Base-by-base conservation (phyloP, 2,113 vertebrate genomes). In the Oxyura jamaicensis region DNA sequence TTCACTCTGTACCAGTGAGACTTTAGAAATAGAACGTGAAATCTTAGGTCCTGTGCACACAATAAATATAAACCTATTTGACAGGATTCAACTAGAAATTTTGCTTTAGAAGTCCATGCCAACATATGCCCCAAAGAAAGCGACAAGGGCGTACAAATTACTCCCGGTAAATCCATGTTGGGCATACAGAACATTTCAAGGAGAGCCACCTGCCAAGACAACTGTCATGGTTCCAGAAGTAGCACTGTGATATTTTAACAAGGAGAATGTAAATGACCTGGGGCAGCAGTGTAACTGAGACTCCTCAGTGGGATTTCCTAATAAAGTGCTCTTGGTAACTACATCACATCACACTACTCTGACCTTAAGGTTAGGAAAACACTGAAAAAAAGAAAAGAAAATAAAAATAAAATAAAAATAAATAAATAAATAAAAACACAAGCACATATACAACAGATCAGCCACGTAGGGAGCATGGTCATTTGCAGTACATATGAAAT, bases 151-250 rank as follows among this genome's bases (percentile, higher is more conserved):
- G 26, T 77, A 79, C 12, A 76, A 80, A 77, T 66, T 53, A 83
- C 68, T 90, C 55, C 31, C 63, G 53, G 31, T 28, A 29, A 90
- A 89, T 71, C 73, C 75, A 59, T 6, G 8, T 44, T 92, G 69
- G 36, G 41, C 36, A 55, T 28, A 86, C 11, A 91, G 36, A 36
- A 73, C 36, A 36, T 80, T 91, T 90, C 62, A 66, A 85, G 85
- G 31, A 77, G 10, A 92, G 50, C 77, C 86, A 93, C 86, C 86
- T 83, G 92, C 86, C 36, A 88, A 93, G 77, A 82, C 75, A 93
- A 88, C 79, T 77, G 58, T 74, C 68, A 58, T 2, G 1, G 3
- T 67, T 95, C 91, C 83, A 93, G 62, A 85, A 86, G 52, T 18
- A 83, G 46, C 22, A 72, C 42, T 53, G 39, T 23, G 53, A 25